These are phyloP conservation scores for Chauna torquata DNA, from an alignment of 2,113 vertebrate species.

Conservation along the genomic window DNA sequence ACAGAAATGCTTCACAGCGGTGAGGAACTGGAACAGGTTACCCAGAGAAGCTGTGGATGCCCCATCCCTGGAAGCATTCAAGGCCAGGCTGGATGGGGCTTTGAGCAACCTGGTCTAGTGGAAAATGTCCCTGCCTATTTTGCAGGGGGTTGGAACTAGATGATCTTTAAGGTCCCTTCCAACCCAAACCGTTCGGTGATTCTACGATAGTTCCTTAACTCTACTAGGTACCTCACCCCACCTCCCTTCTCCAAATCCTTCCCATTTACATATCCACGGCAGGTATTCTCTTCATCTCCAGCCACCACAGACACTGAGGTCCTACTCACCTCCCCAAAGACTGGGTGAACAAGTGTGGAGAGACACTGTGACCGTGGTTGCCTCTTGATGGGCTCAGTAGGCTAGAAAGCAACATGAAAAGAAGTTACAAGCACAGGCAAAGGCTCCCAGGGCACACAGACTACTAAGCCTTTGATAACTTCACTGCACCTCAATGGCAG, in stretches of 20 bases:
- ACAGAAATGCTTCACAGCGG: neutral
- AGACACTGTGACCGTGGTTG: slow-evolving; percentile 94
- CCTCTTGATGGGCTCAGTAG: slow-evolving; percentile 86
- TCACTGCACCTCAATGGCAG: neutral
- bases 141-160: no score
- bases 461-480: neutral
- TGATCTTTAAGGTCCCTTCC: no score
- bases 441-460: neutral
- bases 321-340: slow-evolving; percentile 92
- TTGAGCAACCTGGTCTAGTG: no score
- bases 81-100: no score
- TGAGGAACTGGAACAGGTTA: no score
- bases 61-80: no score
- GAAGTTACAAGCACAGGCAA: neutral
- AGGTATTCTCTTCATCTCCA: neutral
- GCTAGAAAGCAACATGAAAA: slow-evolving; percentile 25
- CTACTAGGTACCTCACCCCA: neutral
- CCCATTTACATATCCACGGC: neutral
- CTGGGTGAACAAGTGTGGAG: slow-evolving; percentile 91
- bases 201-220: neutral
- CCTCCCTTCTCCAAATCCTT: neutral
- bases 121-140: no score
- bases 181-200: no score
- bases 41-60: no score
- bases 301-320: neutral